Evolutionary conservation across 2,113 vertebrate genomes (phyloP), one percentile per base, ranked within the genome.

Genomic region (Xenopus laevis): DNA sequence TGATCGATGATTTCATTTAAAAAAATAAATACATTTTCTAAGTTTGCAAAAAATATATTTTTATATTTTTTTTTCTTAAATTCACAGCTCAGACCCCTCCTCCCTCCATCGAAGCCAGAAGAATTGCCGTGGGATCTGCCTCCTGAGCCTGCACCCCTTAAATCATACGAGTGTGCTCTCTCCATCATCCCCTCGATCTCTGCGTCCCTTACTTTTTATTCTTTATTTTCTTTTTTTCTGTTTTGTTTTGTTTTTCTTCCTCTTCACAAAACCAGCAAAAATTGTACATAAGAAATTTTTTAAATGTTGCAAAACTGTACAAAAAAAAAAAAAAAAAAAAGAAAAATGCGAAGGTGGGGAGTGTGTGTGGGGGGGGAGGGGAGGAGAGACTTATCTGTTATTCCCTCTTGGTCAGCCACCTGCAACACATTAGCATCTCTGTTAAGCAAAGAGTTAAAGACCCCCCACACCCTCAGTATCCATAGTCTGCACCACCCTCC

Each of bases 41-140:
- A 27, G 23, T 40, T 40, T 40, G 8, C 6, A 27, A 40, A 40
- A 40, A 40, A 40, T 33, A 6, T 33, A 33, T 33, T 33, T 33
- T n/a, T n/a, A 40, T 40, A 40, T 10, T 40, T 61, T 62, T 65
- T 16, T 0, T 13, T 65, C 66, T 79, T 75, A 21, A 77, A 57
- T 79, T 71, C 65, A 66, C 78, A 80, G 80, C 80, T 78, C 52
- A 66, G 66, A 61, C 64, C 69, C 33, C 75, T 67, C 74, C 60
- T 33, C 62, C 76, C 77, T 76, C 79, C 59, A 45, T 77, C 68
- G 81, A 83, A 79, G 82, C 84, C 84, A 83, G 83, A 89, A 82
- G 80, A 82, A 82, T 84, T 77, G 85, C 84, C 81, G 84, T 85
- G 81, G 74, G 74, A 81, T 2, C 10, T 71, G 66, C 46, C 55